Percentiles rank a stretch among this genome's conserved stretches.
Conservation (phyloP, 2,797 vertebrate species). For the Falco concolor region DNA sequence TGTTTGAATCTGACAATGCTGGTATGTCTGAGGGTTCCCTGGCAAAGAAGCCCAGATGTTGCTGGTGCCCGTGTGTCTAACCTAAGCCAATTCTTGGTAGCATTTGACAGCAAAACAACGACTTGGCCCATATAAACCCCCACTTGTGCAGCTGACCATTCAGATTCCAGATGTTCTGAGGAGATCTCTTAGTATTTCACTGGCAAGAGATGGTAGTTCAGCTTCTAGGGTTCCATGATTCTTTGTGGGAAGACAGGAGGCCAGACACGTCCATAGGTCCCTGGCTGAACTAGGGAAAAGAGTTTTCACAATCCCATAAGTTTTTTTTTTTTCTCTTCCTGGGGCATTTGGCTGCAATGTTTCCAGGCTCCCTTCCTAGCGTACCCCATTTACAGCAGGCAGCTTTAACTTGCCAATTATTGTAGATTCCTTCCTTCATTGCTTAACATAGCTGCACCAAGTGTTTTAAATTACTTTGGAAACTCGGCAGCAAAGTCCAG, state of each 20-base stretch:
- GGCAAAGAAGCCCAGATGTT: background rate
- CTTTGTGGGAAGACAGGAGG: background rate
- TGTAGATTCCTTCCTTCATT: background rate
- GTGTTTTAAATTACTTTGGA: background rate
- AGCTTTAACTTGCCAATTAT: background rate
- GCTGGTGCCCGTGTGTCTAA: background rate
- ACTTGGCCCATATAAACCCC: background rate
- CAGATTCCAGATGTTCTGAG: background rate
- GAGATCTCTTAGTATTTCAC: background rate
- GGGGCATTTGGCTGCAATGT: background rate
- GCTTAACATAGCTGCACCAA: background rate
- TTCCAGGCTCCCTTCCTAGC: background rate
- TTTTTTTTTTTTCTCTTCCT: background rate
- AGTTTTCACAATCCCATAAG: background rate
- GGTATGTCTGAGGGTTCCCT: background rate
- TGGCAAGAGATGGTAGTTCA: background rate
- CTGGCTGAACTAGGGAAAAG: background rate
- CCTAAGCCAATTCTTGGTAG: background rate
- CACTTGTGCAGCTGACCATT: background rate
- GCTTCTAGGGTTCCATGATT: background rate
- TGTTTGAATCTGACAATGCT: background rate
- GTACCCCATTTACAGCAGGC: background rate
- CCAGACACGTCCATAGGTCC: background rate
- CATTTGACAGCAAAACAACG: background rate
- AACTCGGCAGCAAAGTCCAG: background rate